Percentiles rank a stretch among this genome's conserved stretches.
phyloP scores from a whole-genome alignment of 1,140 invertebrate genomes.

The Drosophila sechellia region DNA sequence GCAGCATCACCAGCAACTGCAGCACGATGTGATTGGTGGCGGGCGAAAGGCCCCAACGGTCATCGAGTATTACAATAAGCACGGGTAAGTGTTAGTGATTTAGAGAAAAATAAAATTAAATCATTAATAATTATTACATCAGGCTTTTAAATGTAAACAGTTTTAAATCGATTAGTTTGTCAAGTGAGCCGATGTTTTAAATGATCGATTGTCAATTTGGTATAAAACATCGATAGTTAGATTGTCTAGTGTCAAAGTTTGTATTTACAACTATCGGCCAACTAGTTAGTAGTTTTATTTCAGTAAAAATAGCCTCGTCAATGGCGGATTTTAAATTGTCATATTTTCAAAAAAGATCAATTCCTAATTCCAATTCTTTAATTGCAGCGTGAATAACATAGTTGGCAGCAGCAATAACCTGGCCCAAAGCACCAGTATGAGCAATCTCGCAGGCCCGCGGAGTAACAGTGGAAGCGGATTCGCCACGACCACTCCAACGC shows the following conservation, averaged over 20 bases:
- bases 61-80: conserved; percentile 74
- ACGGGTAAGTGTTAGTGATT: conserved; percentile 41
- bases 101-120: background rate
- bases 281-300: background rate
- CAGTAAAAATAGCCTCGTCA: conserved; percentile 1
- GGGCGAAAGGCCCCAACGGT: conserved; percentile 50
- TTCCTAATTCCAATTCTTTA: background rate
- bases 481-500: conserved; percentile 17
- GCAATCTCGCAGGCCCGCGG: conserved; percentile 24
- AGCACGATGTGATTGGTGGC: conserved; percentile 40
- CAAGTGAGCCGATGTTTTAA: conserved; percentile 1
- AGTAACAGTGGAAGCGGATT: conserved; percentile 24
- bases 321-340: background rate
- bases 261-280: conserved; percentile 16
- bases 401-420: conserved; percentile 22
- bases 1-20: conserved; percentile 40
- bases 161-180: conserved; percentile 17
- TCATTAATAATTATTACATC: background rate
- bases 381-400: conserved; percentile 32
- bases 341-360: background rate
- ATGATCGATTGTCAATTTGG: background rate
- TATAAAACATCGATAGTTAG: conserved; percentile 5
- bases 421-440: conserved; percentile 36
- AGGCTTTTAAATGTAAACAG: conserved; percentile 2
- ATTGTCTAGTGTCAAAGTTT: conserved; percentile 20